A percentile compares a stretch with the other conserved stretches of the same genome.
Conservation (phyloP, 2,888 invertebrate genomes). For the Pammene fasciana region DNA sequence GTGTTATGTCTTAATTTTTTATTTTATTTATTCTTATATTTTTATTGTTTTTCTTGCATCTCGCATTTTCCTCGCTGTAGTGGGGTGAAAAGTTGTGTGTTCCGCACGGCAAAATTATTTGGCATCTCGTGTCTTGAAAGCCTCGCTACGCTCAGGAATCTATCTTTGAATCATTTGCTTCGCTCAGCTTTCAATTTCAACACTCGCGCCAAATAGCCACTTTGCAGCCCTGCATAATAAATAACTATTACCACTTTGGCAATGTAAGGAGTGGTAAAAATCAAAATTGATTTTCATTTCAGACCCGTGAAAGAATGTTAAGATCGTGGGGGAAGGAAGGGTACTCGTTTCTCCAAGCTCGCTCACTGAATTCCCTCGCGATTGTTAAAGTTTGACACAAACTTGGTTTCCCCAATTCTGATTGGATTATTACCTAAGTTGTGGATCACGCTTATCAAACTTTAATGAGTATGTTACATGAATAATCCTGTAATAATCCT, state of each 20-base stretch:
- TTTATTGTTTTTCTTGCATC: too few species aligned
- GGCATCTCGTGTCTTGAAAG: too few species aligned
- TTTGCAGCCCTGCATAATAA: too few species aligned
- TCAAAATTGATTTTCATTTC: not conserved
- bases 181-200: too few species aligned
- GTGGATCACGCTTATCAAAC: not conserved
- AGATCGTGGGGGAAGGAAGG: not conserved
- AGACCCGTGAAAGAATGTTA: conserved; percentile 1
- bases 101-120: too few species aligned
- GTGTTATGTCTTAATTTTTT: too few species aligned
- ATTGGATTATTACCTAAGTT: conserved; percentile 14
- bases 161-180: too few species aligned
- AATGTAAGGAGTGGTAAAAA: not conserved
- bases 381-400: conserved; percentile 33
- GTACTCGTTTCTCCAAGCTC: conserved; percentile 21
- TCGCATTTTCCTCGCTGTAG: too few species aligned
- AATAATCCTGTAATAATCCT: not conserved
- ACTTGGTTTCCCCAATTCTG: conserved; percentile 16
- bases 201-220: too few species aligned
- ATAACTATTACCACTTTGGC: not conserved
- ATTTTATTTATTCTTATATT: too few species aligned
- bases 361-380: conserved; percentile 21
- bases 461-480: not conserved
- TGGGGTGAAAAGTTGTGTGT: too few species aligned
- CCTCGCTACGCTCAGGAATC: too few species aligned